phyloP scores from a whole-genome alignment of 2,797 vertebrate genomes.

The Melanogrammus aeglefinus region DNA sequence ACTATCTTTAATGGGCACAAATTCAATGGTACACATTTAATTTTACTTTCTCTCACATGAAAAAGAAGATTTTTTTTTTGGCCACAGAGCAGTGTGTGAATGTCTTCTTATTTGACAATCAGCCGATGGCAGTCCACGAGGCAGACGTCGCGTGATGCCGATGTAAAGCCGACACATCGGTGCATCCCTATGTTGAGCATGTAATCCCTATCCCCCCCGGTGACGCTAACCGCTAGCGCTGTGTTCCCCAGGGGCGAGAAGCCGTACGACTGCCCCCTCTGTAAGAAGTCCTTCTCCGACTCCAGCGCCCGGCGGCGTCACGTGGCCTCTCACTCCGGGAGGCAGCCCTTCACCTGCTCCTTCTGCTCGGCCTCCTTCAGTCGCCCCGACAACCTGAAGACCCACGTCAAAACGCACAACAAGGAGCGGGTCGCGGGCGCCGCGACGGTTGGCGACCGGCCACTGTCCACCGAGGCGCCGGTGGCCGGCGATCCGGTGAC shows the following conservation, averaged over 20 bases:
- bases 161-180: no score
- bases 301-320: slow-evolving; percentile 92
- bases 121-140: no score
- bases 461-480: not conserved
- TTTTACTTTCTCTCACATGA: no score
- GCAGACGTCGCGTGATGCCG: no score
- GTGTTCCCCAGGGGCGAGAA: slow-evolving; percentile 86
- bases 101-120: no score
- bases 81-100: no score
- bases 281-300: slow-evolving; percentile 91
- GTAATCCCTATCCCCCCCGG: not conserved
- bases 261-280: slow-evolving; percentile 86
- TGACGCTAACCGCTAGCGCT: not conserved
- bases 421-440: slow-evolving; percentile 73
- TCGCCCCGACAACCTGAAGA: slow-evolving; percentile 91
- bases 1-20: no score
- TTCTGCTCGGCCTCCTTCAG: slow-evolving; percentile 88
- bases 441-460: not conserved
- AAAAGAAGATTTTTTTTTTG: no score
- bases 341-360: slow-evolving; percentile 89
- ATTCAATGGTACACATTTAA: no score
- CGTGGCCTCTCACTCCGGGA: slow-evolving; percentile 89
- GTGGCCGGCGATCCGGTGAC: not conserved
- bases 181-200: no score
- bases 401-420: slow-evolving; percentile 89